Conservation (phyloP, 2,888 invertebrate species). For the Lapara coniferarum region DNA sequence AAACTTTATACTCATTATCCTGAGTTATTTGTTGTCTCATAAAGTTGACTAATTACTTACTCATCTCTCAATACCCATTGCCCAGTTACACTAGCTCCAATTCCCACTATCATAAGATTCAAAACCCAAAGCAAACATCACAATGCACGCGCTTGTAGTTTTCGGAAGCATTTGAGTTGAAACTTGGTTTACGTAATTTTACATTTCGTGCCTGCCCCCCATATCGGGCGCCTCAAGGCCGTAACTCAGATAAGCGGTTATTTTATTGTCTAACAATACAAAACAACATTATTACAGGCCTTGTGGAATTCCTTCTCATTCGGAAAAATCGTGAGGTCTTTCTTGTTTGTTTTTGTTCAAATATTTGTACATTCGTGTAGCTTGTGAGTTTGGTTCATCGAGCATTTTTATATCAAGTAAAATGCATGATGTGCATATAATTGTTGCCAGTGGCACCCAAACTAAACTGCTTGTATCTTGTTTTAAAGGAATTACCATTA, state of each 20-base stretch:
- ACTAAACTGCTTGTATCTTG: too few species aligned
- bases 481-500: too few species aligned
- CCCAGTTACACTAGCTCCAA: too few species aligned
- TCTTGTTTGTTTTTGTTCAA: not conserved
- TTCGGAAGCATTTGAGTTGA: not conserved
- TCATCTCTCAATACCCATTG: too few species aligned
- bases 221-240: conserved; percentile 17
- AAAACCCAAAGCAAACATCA: not conserved
- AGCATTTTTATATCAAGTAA: not conserved
- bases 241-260: conserved; percentile 26
- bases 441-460: too few species aligned
- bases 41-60: too few species aligned
- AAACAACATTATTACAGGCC: conserved; percentile 17
- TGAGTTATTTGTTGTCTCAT: too few species aligned
- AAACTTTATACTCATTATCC: too few species aligned
- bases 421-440: too few species aligned
- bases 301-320: conserved; percentile 7
- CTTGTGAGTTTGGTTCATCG: not conserved
- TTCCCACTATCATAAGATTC: not conserved
- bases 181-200: conserved; percentile 18
- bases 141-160: conserved; percentile 4
- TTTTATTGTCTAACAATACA: conserved; percentile 21
- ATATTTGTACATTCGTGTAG: not conserved
- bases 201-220: conserved; percentile 19
- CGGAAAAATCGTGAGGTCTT: conserved; percentile 9